These are phyloP conservation scores for Crematogaster levior DNA, from an alignment of 2,888 invertebrate species.

Conservation along the genomic window DNA sequence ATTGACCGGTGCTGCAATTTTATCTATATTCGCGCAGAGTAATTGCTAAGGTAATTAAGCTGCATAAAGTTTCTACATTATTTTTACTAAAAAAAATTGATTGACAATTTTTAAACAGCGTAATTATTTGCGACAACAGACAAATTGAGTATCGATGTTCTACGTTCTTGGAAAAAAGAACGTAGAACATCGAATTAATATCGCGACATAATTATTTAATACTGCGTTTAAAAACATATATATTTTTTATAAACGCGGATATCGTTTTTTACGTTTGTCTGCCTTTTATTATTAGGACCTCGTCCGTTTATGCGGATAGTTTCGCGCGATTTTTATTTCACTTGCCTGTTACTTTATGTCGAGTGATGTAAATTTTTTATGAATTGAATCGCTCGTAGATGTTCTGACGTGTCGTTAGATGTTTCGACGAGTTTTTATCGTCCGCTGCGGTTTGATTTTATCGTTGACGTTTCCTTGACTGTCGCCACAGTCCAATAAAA, in stretches of 20 bases:
- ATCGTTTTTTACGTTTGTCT: not conserved
- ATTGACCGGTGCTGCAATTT: not conserved
- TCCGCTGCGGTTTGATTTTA: conserved; percentile 44
- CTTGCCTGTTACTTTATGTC: not conserved
- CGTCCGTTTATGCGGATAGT: not conserved
- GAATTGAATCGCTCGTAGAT: conserved; percentile 36
- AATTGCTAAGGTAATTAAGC: not conserved
- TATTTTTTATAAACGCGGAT: not conserved
- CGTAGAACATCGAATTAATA: too few relatives aligned
- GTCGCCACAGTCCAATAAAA: conserved; percentile 23
- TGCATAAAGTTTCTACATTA: not conserved
- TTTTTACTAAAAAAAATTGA: not conserved
- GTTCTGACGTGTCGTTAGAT: conserved; percentile 22
- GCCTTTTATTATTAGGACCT: not conserved
- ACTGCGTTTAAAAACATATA: not conserved
- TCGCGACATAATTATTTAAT: conserved; percentile 6
- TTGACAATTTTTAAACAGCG: not conserved
- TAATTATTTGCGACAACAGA: not conserved
- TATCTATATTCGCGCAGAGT: not conserved
- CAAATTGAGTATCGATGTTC: not conserved
- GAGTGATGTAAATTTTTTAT: conserved; percentile 29
- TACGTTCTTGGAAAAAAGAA: not conserved
- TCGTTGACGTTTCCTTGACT: conserved; percentile 51
- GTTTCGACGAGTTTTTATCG: conserved; percentile 52
- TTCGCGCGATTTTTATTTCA: conserved; percentile 14